phyloP scores from a whole-genome alignment of 2,113 vertebrate species.

The human (Homo sapiens) region DNA sequence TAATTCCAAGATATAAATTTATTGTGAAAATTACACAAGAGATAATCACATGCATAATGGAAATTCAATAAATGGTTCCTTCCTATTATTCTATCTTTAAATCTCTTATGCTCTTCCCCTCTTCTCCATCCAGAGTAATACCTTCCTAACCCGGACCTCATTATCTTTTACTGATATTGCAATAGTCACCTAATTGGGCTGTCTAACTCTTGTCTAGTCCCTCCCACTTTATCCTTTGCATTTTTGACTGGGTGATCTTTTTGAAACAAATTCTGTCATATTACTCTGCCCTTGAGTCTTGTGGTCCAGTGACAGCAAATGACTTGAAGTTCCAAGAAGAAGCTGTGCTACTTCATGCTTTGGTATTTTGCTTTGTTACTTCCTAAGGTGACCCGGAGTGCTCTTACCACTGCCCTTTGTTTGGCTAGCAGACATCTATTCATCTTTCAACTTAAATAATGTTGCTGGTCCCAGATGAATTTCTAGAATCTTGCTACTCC shows the following conservation, averaged over 20 bases:
- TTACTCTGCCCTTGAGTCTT: background rate
- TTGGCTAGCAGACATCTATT: background rate
- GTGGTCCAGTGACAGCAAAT: background rate
- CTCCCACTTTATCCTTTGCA: background rate
- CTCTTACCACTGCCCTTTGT: background rate
- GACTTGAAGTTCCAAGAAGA: background rate
- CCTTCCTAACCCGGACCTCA: background rate
- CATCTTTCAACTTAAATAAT: background rate
- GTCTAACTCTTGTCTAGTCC: background rate
- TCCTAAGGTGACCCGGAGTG: background rate
- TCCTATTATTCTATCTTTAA: background rate
- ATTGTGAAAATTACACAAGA: background rate
- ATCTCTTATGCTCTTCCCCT: background rate
- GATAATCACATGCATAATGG: background rate
- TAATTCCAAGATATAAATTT: background rate
- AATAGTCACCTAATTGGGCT: background rate
- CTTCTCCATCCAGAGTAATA: background rate
- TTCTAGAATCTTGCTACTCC: background rate
- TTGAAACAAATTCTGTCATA: background rate
- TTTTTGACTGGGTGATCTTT: constrained; percentile 15
- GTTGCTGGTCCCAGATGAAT: background rate
- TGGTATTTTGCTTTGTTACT: background rate
- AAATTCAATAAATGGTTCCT: background rate
- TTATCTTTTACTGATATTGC: background rate
- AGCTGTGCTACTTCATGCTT: background rate